A percentile compares a stretch with the other conserved stretches of the same genome.
phyloP scores from a whole-genome alignment of 2,888 invertebrate species.

The Nysson spinosus region DNA sequence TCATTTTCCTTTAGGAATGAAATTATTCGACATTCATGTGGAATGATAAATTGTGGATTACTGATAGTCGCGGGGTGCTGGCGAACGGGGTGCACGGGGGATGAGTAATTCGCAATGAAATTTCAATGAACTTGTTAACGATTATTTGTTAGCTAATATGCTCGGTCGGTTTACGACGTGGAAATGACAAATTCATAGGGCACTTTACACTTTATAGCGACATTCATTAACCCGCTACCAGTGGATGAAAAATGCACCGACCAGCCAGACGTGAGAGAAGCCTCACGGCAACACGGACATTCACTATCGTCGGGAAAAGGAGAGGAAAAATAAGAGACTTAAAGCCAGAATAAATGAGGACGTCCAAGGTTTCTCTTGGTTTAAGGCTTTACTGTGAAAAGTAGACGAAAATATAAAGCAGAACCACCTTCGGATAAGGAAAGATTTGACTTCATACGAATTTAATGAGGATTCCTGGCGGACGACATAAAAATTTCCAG shows the following conservation, averaged over 20 bases:
- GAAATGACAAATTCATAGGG: constrained; percentile 34
- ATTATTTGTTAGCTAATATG: not conserved
- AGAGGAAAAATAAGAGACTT: not conserved
- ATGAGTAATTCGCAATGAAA: not conserved
- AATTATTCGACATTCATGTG: no score
- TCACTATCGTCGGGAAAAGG: not conserved
- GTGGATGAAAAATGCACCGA: constrained; percentile 33
- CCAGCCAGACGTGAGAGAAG: constrained; percentile 22
- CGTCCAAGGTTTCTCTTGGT: not conserved
- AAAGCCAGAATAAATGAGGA: constrained; percentile 3
- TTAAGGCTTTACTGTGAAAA: not conserved
- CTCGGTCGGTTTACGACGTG: not conserved
- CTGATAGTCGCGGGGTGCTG: no score
- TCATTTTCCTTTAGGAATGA: no score
- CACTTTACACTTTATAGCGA: constrained; percentile 34
- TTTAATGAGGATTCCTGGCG: no score
- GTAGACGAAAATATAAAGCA: not conserved
- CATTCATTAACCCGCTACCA: constrained; percentile 28
- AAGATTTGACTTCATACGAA: not conserved
- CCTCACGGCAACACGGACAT: constrained; percentile 15
- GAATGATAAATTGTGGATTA: no score
- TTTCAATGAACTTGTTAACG: not conserved
- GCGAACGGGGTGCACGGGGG: no score
- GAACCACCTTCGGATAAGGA: not conserved
- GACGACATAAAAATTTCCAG: no score